phyloP scores from a whole-genome alignment of 1,140 invertebrate genomes.

The Muscidifurax raptorellus region DNA sequence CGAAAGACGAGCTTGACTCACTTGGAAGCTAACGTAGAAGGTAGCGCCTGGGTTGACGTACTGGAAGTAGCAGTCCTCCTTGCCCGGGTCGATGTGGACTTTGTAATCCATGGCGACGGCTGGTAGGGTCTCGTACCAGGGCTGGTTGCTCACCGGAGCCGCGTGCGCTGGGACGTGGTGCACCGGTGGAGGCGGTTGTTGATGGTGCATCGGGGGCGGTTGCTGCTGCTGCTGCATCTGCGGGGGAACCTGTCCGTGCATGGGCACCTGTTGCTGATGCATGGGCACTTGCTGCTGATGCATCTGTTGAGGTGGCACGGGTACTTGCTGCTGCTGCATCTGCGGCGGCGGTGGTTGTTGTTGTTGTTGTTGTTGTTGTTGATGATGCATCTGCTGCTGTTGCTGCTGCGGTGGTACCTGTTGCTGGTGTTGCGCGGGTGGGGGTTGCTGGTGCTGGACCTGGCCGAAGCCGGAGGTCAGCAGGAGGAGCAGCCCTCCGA shows the following conservation, averaged over 20 bases:
- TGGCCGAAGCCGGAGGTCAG: not conserved
- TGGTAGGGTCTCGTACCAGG: slow-evolving; percentile 88
- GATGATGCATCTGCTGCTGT: not conserved
- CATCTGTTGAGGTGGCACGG: not conserved
- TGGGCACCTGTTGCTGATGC: not conserved
- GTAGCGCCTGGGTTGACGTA: slow-evolving; percentile 94
- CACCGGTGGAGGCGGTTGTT: not conserved
- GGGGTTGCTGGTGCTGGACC: not conserved
- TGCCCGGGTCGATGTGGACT: slow-evolving; percentile 93
- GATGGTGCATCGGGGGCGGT: not conserved
- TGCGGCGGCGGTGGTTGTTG: not conserved
- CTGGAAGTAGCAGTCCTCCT: slow-evolving; percentile 96
- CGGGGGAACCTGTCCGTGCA: not conserved
- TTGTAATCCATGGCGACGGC: slow-evolving; percentile 97
- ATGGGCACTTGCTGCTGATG: not conserved
- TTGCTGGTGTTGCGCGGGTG: too few species aligned
- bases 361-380: not conserved
- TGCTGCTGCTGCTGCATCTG: not conserved
- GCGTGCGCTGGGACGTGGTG: not conserved
- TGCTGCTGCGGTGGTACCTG: too few species aligned
- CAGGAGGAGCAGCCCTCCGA: not conserved
- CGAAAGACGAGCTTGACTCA: slow-evolving; percentile 68
- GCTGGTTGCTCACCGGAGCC: slow-evolving; percentile 60
- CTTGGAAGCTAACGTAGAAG: slow-evolving; percentile 95
- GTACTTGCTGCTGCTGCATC: not conserved